phyloP scores from a whole-genome alignment of 1,140 invertebrate genomes.

The Cephus cinctus region DNA sequence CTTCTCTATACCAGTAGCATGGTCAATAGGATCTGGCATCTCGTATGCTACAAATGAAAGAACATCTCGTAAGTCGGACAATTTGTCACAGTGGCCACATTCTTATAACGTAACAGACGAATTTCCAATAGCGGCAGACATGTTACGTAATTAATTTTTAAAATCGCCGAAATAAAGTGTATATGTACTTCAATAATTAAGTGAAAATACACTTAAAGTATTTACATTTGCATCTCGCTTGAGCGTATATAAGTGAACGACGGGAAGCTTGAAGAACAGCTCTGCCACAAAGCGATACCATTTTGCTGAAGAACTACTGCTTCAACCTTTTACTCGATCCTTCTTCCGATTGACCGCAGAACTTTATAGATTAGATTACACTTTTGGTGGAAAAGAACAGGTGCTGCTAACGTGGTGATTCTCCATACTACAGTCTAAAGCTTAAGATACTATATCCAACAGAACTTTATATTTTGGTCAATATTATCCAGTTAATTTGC shows the following conservation, averaged over 20 bases:
- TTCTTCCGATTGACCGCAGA: too few species aligned
- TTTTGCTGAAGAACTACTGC: constrained; percentile 51
- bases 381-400: too few species aligned
- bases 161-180: constrained; percentile 7
- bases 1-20: constrained; percentile 90
- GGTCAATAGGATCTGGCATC: constrained; percentile 84
- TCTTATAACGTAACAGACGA: too few species aligned
- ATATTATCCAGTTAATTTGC: too few species aligned
- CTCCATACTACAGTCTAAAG: too few species aligned
- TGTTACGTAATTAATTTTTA: background rate
- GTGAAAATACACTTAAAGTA: constrained; percentile 13
- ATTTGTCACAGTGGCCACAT: too few species aligned
- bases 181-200: constrained; percentile 1
- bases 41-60: background rate
- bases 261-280: constrained; percentile 53
- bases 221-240: constrained; percentile 52
- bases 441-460: too few species aligned
- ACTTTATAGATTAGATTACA: too few species aligned
- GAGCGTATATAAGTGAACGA: constrained; percentile 52
- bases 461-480: too few species aligned
- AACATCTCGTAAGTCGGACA: background rate
- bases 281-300: constrained; percentile 61
- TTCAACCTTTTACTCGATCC: too few species aligned
- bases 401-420: too few species aligned
- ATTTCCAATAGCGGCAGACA: background rate